phyloP scores from a whole-genome alignment of 2,797 vertebrate genomes.

The Potorous gilbertii region DNA sequence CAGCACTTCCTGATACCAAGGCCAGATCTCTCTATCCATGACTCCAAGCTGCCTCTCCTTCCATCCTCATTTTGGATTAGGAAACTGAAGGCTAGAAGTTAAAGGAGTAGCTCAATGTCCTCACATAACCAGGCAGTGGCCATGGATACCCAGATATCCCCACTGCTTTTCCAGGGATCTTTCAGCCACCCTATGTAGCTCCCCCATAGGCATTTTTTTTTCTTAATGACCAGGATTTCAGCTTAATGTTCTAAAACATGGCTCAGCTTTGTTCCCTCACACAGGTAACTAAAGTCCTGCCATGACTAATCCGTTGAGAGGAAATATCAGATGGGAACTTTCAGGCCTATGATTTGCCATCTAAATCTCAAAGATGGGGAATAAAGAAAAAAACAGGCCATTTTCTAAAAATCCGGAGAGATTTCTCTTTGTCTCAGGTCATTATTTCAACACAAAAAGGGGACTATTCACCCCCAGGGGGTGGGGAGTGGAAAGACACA shows the following conservation, averaged over 20 bases:
- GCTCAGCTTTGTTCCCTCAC: constrained; percentile 34
- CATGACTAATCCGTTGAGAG: constrained; percentile 14
- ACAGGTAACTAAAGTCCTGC: constrained; percentile 18
- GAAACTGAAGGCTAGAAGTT: neutral
- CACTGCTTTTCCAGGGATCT: neutral
- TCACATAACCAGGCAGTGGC: neutral
- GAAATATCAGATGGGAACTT: constrained; percentile 36
- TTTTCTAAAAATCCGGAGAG: constrained; percentile 17
- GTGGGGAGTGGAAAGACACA: neutral
- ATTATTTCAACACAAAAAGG: constrained; percentile 29
- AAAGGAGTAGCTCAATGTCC: neutral
- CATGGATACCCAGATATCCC: neutral
- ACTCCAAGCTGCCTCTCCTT: neutral
- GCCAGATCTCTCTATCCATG: neutral
- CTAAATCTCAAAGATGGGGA: neutral
- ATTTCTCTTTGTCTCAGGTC: neutral
- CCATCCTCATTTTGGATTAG: neutral
- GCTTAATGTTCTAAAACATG: constrained; percentile 46
- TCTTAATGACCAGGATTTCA: neutral
- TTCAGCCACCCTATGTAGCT: neutral
- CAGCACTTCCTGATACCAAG: neutral
- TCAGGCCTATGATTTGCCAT: neutral
- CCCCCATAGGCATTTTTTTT: neutral
- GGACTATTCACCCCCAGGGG: constrained; percentile 60
- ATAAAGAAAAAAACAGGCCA: constrained; percentile 22